phyloP scores from a whole-genome alignment of 2,888 invertebrate genomes.

The Caenorhabditis wallacei region DNA sequence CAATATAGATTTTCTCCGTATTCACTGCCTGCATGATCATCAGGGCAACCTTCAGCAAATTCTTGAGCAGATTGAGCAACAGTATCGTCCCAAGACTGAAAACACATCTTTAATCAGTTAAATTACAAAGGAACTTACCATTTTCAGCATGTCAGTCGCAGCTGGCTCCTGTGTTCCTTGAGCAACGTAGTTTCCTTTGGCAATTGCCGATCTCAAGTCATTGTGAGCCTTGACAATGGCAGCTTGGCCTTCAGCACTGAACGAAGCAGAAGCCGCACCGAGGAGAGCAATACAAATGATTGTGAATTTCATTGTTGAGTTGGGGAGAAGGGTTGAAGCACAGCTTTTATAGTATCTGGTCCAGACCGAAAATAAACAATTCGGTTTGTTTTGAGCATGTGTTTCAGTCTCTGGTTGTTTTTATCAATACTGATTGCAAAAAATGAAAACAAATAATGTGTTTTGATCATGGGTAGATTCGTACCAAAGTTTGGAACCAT shows the following conservation, averaged over 20 bases:
- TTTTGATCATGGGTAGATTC: too few species aligned
- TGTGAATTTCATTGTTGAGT: slow-evolving; percentile 29
- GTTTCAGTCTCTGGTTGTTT: neutral
- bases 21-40: neutral
- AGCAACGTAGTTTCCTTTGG: slow-evolving; percentile 33
- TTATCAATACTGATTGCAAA: too few species aligned
- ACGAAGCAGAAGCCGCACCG: slow-evolving; percentile 20
- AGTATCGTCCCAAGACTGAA: slow-evolving; percentile 26
- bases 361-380: neutral
- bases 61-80: slow-evolving; percentile 14
- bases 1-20: slow-evolving; percentile 43
- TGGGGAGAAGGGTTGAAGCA: neutral
- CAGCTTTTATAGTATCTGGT: slow-evolving; percentile 5
- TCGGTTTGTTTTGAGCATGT: too few species aligned
- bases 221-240: slow-evolving; percentile 56
- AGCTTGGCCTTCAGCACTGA: slow-evolving; percentile 42
- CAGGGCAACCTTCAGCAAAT: slow-evolving; percentile 14
- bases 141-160: slow-evolving; percentile 21
- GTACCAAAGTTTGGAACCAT: too few species aligned
- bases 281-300: slow-evolving; percentile 30
- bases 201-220: slow-evolving; percentile 45
- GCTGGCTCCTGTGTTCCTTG: slow-evolving; percentile 29
- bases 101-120: neutral
- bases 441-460: too few species aligned
- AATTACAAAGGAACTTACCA: too few species aligned